These are phyloP conservation scores for Choreutis nemorana DNA, from an alignment of 2,888 invertebrate genomes.

Conservation along the genomic window DNA sequence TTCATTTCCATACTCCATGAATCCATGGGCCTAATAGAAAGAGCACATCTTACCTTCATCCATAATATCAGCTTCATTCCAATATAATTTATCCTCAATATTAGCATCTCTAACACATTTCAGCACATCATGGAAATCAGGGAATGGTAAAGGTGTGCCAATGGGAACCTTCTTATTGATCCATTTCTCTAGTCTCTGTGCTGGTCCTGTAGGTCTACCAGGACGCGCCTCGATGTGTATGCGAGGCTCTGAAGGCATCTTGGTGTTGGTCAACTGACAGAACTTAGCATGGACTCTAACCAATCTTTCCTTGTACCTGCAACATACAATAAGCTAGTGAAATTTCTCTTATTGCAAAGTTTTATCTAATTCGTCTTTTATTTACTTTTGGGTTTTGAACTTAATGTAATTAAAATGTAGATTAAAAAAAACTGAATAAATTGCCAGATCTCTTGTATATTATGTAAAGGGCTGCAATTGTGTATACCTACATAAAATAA, in stretches of 20 bases:
- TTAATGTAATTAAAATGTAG: too few relatives aligned
- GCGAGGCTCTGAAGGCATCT: slow-evolving; percentile 51
- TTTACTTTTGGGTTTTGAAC: too few relatives aligned
- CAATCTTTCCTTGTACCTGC: slow-evolving; percentile 55
- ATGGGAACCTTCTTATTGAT: slow-evolving; percentile 50
- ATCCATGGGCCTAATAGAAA: too few relatives aligned
- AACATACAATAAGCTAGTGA: too few relatives aligned
- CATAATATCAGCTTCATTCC: slow-evolving; percentile 48
- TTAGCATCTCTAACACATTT: slow-evolving; percentile 48
- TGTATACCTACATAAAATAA: too few relatives aligned
- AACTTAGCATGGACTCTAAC: slow-evolving; percentile 65
- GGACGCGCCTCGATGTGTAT: slow-evolving; percentile 38
- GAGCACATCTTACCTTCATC: slow-evolving; percentile 42
- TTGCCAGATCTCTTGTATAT: too few relatives aligned
- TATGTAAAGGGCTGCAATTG: too few relatives aligned
- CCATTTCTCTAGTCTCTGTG: slow-evolving; percentile 42
- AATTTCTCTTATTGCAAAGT: too few relatives aligned
- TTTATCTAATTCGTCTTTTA: too few relatives aligned
- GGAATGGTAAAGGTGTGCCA: slow-evolving; percentile 50
- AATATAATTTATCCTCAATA: slow-evolving; percentile 39
- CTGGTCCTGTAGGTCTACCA: slow-evolving; percentile 44
- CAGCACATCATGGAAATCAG: slow-evolving; percentile 64
- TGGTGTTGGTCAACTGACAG: slow-evolving; percentile 68
- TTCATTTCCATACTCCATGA: neutral
- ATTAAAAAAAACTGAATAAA: too few relatives aligned